Evolutionary conservation across 2,113 vertebrate species (phyloP).

Genomic region (Apeltes quadracus): DNA sequence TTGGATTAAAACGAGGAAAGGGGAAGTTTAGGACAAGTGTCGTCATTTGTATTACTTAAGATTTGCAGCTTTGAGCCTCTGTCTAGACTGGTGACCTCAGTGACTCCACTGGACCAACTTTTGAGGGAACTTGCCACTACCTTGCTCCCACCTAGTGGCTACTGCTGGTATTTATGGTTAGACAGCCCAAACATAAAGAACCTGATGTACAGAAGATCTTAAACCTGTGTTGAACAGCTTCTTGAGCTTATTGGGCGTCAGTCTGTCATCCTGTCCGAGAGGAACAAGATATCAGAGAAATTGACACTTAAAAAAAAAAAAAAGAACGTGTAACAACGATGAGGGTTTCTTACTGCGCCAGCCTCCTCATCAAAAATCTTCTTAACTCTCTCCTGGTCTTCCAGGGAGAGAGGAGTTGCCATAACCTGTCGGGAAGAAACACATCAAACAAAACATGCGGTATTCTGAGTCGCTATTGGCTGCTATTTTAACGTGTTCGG

Average conservation of each 20-base stretch:
- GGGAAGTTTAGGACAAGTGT: conserved; percentile 44
- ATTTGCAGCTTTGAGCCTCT: conserved; percentile 48
- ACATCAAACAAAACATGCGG: neutral
- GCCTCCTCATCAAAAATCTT: conserved; percentile 73
- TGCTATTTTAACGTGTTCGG: neutral
- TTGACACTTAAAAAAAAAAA: neutral
- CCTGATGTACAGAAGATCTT: neutral
- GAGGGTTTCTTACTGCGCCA: conserved; percentile 65
- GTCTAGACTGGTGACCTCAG: conserved; percentile 67
- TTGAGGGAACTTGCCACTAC: neutral
- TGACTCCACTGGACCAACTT: neutral
- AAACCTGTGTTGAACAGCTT: conserved; percentile 79
- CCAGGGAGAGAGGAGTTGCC: conserved; percentile 62
- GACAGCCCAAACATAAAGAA: neutral
- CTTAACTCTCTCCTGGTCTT: conserved; percentile 66
- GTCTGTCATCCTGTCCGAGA: conserved; percentile 68
- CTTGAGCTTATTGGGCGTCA: conserved; percentile 73
- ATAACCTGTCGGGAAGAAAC: conserved; percentile 62
- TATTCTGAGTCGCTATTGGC: neutral
- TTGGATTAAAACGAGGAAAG: conserved; percentile 23
- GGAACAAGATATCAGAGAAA: neutral
- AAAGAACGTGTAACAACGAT: neutral
- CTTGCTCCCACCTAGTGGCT: conserved; percentile 73
- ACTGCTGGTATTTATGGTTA: conserved; percentile 25
- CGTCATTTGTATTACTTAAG: conserved; percentile 38